Base-by-base conservation (phyloP, 2,888 invertebrate genomes). In the Cistogaster globosa region DNA sequence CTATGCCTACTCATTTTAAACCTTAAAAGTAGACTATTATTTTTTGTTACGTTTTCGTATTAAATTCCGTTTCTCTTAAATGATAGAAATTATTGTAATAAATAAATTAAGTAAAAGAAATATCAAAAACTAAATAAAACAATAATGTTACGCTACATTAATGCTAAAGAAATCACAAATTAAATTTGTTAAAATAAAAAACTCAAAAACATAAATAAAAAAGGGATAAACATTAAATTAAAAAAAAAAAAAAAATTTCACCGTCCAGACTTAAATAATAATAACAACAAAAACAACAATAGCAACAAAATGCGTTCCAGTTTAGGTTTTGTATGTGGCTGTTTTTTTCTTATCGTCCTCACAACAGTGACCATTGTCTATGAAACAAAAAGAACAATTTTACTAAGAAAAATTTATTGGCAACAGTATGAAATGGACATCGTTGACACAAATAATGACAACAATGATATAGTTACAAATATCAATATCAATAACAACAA, bases 371-470 rank as follows among this genome's bases (percentile, higher is more conserved):
- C 87, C 58, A 88, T 88, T 76, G 88, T 88, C 32, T 88, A 88
- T 51, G 89, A 89, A 83, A 86, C 88, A 26, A 89, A 89, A 80
- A 87, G 87, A 76, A 87, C 88, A 51, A 87, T 87, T 65, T 51
- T 85, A 87, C 69, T 87, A 87, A 68, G 88, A 88, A 76, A 87
- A 87, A 80, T 72, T 53, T 88, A 87, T 85, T 89, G 88, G 88
- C 53, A 8, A 51, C 26, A 62, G 12, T 82, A 88, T 87, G 53
- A 87, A 48, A 78, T 88, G 7, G 38, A 42, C 32, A 62, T 26
- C 18, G 38, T 1, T 57, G 88, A 87, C 22, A 84, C 18, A 14
- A 69, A 75, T 51, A 77, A 87, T 62, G 81, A 76, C 26, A 68
- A 72, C 18, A 82, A 77, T 12, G 74, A 62, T 3, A 62, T 72